Percentiles rank a stretch among this genome's conserved stretches.
Conservation (phyloP, 1,140 invertebrate species). For the Globodera rostochiensis region DNA sequence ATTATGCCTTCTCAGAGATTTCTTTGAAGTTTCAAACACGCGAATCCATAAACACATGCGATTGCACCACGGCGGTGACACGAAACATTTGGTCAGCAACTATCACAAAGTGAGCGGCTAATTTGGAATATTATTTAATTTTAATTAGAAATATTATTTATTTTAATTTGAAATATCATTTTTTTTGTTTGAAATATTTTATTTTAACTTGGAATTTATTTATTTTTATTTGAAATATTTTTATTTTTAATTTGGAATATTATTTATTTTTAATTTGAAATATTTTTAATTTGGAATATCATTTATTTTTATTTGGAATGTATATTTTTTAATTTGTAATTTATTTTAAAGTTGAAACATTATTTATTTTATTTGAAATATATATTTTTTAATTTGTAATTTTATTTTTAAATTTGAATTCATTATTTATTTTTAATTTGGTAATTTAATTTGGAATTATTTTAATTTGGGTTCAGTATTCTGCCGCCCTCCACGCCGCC, state of each 20-base stretch:
- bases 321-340: background rate
- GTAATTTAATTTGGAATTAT: too few species aligned
- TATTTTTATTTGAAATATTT: too few species aligned
- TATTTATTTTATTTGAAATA: too few species aligned
- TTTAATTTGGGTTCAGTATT: conserved; percentile 10
- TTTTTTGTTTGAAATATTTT: too few species aligned
- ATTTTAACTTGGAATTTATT: background rate
- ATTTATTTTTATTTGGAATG: background rate
- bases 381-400: too few species aligned
- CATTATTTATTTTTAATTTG: background rate
- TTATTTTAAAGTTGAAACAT: too few species aligned
- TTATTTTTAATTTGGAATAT: too few species aligned
- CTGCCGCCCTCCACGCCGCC: conserved; percentile 5
- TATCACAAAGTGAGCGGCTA: conserved; percentile 15
- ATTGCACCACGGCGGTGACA: conserved; percentile 21
- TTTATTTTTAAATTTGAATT: background rate
- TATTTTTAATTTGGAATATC: too few species aligned
- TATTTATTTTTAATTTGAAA: too few species aligned
- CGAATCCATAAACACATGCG: conserved; percentile 33
- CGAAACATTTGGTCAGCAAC: conserved; percentile 21
- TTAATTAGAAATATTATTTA: background rate
- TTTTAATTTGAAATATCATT: too few species aligned
- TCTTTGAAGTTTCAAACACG: conserved; percentile 34
- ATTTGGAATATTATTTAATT: background rate
- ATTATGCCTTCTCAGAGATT: conserved; percentile 17